phyloP scores from a whole-genome alignment of 2,797 vertebrate species.

The Merluccius polli region DNA sequence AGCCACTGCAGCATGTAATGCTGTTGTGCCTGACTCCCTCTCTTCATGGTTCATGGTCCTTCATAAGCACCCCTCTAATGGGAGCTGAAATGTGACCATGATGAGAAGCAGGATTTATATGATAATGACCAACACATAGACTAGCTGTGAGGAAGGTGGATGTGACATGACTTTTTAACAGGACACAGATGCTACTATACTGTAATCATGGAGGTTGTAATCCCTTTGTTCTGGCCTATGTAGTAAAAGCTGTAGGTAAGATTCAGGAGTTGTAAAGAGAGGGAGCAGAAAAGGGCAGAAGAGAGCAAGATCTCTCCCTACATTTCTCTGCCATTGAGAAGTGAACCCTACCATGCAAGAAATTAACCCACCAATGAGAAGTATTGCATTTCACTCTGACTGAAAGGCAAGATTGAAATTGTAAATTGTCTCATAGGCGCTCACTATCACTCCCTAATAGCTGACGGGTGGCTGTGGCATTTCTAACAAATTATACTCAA shows the following conservation, averaged over 20 bases:
- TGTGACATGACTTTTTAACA: background rate
- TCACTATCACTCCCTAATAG: background rate
- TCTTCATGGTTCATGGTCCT: constrained; percentile 2
- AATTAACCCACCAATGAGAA: background rate
- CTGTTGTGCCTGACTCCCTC: constrained; percentile 9
- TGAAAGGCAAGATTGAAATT: too few relatives aligned
- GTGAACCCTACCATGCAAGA: background rate
- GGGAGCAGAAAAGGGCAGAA: background rate
- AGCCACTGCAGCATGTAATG: constrained; percentile 12
- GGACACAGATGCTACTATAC: background rate
- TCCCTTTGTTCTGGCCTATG: background rate
- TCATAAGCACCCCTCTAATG: background rate
- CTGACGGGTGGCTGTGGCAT: background rate
- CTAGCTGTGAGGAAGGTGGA: background rate
- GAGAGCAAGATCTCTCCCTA: background rate
- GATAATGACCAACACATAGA: background rate
- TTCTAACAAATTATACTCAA: background rate
- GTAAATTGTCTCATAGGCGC: background rate
- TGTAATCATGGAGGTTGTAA: background rate
- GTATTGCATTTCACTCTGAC: background rate
- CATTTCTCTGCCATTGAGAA: background rate
- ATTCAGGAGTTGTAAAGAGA: background rate
- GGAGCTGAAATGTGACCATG: constrained; percentile 1
- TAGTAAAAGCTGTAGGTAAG: background rate
- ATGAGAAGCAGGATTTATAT: background rate